Evolutionary conservation across 2,113 vertebrate species (phyloP), one percentile per base, ranked within the genome.

Genomic region (Archocentrus centrarchus): DNA sequence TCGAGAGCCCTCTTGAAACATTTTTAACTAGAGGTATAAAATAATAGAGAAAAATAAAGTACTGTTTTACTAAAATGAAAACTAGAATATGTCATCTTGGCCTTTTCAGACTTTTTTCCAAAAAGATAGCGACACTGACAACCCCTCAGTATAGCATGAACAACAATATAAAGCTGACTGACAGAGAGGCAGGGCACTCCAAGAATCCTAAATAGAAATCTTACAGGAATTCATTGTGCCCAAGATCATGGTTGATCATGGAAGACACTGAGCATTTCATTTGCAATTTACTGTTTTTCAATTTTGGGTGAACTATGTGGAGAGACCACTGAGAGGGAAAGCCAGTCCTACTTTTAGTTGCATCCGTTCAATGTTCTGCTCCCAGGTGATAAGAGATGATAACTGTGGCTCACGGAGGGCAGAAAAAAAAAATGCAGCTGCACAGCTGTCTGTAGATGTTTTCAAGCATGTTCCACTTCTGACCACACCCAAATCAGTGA

Each of bases 401-500:
- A 61, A 84, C 37, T 58, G 5, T 55, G 8, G 73, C 62, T 61
- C 35, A 64, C 5, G 1, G 6, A 13, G 9, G 27, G 39, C 22
- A 63, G 70, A 3, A 30, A 30, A 66, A 32, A 58, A 24, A 47
- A 55, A 11, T 77, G 32, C 61, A 87, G 55, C 24, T 83, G 79
- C n/a, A 62, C 62, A 41, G 17, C 27, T 86, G 63, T 84, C 81
- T 60, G 27, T 30, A 3, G 27, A 79, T 59, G 62, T 63, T 68
- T 84, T 66, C 32, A 47, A 75, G 61, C 41, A 59, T 77, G 61
- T 58, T 44, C 27, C 79, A 78, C 59, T 75, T 75, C 53, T 66
- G 62, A 59, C 68, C 83, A 85, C 89, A 82, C 80, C 83, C 59
- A 68, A 83, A 83, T 92, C 73, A 83, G 27, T 50, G 22, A 66